A percentile compares a stretch with the other conserved stretches of the same genome.
Evolutionary conservation across 2,113 vertebrate genomes (phyloP).

Genomic region (Onychostruthus taczanowskii): DNA sequence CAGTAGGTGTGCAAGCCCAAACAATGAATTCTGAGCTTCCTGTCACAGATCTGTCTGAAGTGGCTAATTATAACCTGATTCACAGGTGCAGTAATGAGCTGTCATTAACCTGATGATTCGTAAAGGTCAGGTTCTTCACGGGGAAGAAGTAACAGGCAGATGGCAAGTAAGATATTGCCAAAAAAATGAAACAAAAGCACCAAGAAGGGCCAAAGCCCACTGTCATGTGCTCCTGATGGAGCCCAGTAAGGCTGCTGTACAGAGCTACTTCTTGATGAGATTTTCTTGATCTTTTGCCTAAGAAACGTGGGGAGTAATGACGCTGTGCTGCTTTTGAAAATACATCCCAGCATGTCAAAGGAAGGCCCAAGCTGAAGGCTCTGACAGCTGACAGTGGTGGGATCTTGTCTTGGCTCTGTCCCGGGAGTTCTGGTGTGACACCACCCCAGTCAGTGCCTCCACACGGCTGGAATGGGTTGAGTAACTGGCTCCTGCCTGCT

Average conservation of each 20-base stretch:
- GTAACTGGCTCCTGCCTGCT: neutral
- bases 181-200: neutral
- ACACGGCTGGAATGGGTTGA: neutral
- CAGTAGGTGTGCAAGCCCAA: neutral
- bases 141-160: constrained; percentile 45
- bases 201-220: neutral
- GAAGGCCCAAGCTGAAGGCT: neutral
- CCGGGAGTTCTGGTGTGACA: neutral
- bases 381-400: neutral
- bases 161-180: constrained; percentile 19
- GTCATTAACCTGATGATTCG: constrained; percentile 56
- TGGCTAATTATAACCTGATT: constrained; percentile 49
- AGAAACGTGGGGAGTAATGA: neutral
- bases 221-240: neutral
- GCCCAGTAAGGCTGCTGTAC: neutral
- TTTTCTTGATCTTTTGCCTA: neutral
- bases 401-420: neutral
- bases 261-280: neutral
- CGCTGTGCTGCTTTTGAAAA: neutral
- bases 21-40: constrained; percentile 32
- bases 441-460: neutral
- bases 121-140: constrained; percentile 28
- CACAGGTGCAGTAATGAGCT: constrained; percentile 48
- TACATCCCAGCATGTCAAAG: neutral
- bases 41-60: constrained; percentile 4